These are phyloP conservation scores for Agonum fuliginosum DNA, from an alignment of 2,888 invertebrate species.

Conservation along the genomic window DNA sequence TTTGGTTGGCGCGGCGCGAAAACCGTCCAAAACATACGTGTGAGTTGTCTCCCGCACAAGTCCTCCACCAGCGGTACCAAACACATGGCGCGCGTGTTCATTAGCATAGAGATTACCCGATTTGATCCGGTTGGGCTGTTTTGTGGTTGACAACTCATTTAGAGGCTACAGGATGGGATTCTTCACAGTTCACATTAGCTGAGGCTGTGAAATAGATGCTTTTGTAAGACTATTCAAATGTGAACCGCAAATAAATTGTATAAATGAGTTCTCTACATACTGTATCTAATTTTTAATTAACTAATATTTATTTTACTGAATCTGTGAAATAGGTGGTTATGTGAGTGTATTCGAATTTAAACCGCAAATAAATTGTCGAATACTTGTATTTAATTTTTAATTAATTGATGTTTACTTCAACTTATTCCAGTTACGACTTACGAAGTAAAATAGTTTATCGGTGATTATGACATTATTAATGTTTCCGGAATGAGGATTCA, in stretches of 20 bases:
- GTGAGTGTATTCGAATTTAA: no score
- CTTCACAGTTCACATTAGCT: slow-evolving; percentile 25
- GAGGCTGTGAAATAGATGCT: neutral
- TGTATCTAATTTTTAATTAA: no score
- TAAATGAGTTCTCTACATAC: no score
- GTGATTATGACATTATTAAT: neutral
- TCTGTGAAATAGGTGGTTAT: no score
- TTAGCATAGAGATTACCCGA: slow-evolving; percentile 57
- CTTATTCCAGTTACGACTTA: neutral
- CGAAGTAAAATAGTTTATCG: neutral
- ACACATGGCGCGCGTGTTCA: slow-evolving; percentile 26
- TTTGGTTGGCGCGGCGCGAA: neutral
- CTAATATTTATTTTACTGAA: no score
- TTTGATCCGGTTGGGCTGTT: slow-evolving; percentile 45
- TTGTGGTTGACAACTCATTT: slow-evolving; percentile 55
- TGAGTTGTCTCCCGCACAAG: slow-evolving; percentile 9
- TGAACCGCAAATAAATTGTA: slow-evolving; percentile 18
- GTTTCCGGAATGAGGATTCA: neutral
- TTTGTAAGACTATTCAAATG: neutral
- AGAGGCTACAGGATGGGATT: slow-evolving; percentile 2
- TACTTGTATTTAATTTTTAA: no score
- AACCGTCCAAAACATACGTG: neutral
- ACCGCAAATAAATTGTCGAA: no score
- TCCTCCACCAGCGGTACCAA: neutral
- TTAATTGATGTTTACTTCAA: neutral